Conservation (phyloP, 2,888 invertebrate species). For the Euphydryas editha region DNA sequence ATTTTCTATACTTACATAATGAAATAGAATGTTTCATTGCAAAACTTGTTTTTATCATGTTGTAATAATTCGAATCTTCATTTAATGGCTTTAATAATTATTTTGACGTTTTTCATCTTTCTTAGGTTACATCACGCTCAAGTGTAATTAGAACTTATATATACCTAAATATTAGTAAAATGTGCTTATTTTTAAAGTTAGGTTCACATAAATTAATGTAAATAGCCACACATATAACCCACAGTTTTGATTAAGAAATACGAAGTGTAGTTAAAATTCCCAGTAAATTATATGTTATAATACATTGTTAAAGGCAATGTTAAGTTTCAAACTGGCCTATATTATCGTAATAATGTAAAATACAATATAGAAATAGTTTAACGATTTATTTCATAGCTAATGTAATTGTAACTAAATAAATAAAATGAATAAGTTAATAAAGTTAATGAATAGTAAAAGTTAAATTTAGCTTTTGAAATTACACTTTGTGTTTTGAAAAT, state of each 20-base stretch:
- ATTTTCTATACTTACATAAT: not conserved
- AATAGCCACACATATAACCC: too few species aligned
- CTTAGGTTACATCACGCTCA: not conserved
- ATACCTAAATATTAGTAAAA: not conserved
- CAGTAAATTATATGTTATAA: not conserved
- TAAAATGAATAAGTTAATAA: not conserved
- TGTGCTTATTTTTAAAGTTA: not conserved
- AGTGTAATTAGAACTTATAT: not conserved
- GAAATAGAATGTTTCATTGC: not conserved
- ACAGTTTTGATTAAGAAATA: not conserved
- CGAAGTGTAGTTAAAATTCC: not conserved
- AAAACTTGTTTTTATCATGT: not conserved
- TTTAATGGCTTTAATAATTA: not conserved
- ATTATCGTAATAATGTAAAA: constrained; percentile 24
- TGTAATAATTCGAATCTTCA: not conserved
- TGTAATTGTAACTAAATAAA: not conserved
- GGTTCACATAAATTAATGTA: not conserved
- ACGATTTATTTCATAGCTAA: not conserved
- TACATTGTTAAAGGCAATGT: constrained; percentile 20
- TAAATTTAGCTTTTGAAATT: too few species aligned
- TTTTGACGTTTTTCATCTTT: too few species aligned
- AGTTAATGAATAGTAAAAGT: not conserved
- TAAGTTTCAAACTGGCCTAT: constrained; percentile 56
- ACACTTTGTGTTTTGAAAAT: too few species aligned
- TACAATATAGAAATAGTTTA: constrained; percentile 3